Evolutionary conservation across 2,888 invertebrate genomes (phyloP), one percentile per base, ranked within the genome.

Genomic region (Cerastis leucographa): DNA sequence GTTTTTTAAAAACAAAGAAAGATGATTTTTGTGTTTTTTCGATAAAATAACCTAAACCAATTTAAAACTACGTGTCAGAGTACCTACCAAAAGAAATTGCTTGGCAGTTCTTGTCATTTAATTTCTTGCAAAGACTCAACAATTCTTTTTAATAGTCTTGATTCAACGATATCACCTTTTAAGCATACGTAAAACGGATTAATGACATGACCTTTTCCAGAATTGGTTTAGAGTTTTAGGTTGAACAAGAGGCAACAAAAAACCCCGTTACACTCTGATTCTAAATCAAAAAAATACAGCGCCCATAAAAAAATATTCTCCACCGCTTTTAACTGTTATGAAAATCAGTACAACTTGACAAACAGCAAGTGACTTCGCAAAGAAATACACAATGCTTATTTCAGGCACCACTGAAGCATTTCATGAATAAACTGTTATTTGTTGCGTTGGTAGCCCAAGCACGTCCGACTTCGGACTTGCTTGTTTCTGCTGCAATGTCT

Each of bases 391-490:
- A 78, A 69, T 59, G 40, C 61, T 29, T 70, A 62, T 65, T 68
- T 44, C 70, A 73, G 61, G 46, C 68, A 51, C 49, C 19, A 71
- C 70, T 77, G 71, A 71, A 76, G 56, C 44, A 73, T 76, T 78
- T 81, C 72, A 77, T 80, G 71, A 76, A 87, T 78, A 78, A 76
- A 78, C 66, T 72, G 56, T 71, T 61, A 54, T 78, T 73, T 69
- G 69, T 35, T 51, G 9, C 17, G n/a, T 86, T 78, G 17, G 79
- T 74, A 88, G 42, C 9, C 66, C 40, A 65, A 44, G 73, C 87
- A 87, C 87, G 87, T 88, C 22, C 74, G 40, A 74, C 59, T 78
- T 72, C 78, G 78, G 74, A 69, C 66, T 80, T 29, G 44, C 69
- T 78, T 84, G 79, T 82, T 81, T 75, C 81, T 70, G 68, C 59